Evolutionary conservation across 2,113 vertebrate genomes (phyloP).

Genomic region (Copsychus sechellarum): DNA sequence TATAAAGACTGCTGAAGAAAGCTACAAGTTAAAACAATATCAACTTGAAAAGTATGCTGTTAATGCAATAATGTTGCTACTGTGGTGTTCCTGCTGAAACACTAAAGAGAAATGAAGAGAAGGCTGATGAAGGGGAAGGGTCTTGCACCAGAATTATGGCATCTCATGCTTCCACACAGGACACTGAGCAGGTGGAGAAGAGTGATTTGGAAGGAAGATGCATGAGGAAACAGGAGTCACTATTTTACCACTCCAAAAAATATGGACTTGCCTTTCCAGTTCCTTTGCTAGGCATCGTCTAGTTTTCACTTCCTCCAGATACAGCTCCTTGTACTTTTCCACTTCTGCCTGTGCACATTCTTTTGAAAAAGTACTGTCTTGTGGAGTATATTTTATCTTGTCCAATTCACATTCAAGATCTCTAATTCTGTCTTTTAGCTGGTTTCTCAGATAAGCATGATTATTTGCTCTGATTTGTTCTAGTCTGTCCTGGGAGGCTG

Average conservation of each 20-base stretch:
- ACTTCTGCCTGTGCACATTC: slow-evolving; percentile 77
- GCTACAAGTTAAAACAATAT: background rate
- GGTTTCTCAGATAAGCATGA: slow-evolving; percentile 76
- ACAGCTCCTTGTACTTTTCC: slow-evolving; percentile 82
- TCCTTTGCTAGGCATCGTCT: slow-evolving; percentile 80
- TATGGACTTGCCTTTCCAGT: slow-evolving; percentile 82
- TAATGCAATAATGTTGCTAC: background rate
- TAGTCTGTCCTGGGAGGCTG: slow-evolving; percentile 85
- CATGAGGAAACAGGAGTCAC: background rate
- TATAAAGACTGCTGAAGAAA: background rate
- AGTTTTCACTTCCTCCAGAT: slow-evolving; percentile 81
- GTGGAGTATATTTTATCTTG: slow-evolving; percentile 73
- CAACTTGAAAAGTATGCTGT: background rate
- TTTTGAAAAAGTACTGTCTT: slow-evolving; percentile 76
- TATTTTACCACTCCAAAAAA: background rate
- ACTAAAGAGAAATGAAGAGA: background rate
- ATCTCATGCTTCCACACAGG: too few species aligned
- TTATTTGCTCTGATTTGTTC: slow-evolving; percentile 85
- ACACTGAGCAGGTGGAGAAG: background rate
- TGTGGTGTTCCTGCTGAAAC: background rate
- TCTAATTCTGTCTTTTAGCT: slow-evolving; percentile 82
- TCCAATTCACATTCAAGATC: slow-evolving; percentile 83
- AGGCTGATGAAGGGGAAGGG: slow-evolving; percentile 53
- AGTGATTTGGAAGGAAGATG: background rate
- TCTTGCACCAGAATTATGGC: too few species aligned